phyloP scores from a whole-genome alignment of 2,797 vertebrate species.

The Smutsia gigantea region DNA sequence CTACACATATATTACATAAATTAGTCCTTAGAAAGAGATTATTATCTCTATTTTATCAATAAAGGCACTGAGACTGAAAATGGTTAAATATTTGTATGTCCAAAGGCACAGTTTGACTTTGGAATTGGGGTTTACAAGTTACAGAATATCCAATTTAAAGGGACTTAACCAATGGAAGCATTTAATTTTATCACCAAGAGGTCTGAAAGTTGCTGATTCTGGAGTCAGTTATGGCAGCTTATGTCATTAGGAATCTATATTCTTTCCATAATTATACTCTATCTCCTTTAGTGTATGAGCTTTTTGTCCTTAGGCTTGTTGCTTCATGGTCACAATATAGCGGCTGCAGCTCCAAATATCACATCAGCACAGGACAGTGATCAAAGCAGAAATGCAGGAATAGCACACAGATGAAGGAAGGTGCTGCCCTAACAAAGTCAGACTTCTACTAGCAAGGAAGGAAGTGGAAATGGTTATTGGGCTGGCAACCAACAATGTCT shows the following conservation, averaged over 20 bases:
- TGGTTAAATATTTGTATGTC: background rate
- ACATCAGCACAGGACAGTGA: background rate
- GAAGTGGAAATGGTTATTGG: background rate
- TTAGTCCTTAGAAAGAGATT: background rate
- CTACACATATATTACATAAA: background rate
- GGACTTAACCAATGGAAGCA: background rate
- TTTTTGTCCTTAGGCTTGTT: background rate
- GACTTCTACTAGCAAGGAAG: background rate
- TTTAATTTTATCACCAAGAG: background rate
- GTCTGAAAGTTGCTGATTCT: background rate
- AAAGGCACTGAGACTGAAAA: background rate
- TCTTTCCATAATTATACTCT: background rate
- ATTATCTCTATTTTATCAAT: background rate
- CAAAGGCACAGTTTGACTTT: background rate
- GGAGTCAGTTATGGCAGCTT: background rate
- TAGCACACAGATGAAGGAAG: background rate
- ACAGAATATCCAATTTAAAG: background rate
- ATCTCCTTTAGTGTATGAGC: background rate
- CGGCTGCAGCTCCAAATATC: background rate
- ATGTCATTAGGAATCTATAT: background rate
- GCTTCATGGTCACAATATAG: background rate
- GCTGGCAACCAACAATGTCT: background rate
- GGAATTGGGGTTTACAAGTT: background rate
- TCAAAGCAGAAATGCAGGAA: background rate
- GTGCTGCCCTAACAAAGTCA: background rate